phyloP scores from a whole-genome alignment of 2,113 vertebrate genomes.

The Tapirus terrestris region DNA sequence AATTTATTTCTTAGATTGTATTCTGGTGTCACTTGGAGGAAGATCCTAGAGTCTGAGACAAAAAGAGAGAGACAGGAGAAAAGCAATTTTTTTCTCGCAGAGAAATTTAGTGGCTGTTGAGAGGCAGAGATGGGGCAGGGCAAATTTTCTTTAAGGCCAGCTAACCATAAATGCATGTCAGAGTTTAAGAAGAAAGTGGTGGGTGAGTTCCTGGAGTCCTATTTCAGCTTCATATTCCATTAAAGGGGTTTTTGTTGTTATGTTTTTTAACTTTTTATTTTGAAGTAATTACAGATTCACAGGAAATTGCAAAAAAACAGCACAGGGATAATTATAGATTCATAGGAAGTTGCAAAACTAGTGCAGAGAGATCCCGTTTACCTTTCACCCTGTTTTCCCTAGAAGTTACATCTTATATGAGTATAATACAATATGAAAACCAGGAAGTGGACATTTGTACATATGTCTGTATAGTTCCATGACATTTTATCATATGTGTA shows the following conservation, averaged over 20 bases:
- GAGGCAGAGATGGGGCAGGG: not conserved
- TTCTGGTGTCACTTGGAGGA: not conserved
- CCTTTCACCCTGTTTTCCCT: not conserved
- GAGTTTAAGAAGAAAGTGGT: not conserved
- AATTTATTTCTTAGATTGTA: not conserved
- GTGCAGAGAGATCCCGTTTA: not conserved
- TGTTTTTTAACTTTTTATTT: conserved; percentile 20
- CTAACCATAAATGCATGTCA: not conserved
- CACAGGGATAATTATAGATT: not conserved
- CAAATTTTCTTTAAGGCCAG: not conserved
- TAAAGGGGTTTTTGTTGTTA: not conserved
- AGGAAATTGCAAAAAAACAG: conserved; percentile 16
- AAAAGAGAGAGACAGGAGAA: not conserved
- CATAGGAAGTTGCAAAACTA: not conserved
- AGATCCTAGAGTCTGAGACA: conserved; percentile 23
- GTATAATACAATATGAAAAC: not conserved
- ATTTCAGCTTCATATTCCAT: not conserved
- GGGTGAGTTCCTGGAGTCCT: not conserved
- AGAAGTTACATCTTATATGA: not conserved
- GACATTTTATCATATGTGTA: not conserved
- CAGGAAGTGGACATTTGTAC: not conserved
- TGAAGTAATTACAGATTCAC: not conserved
- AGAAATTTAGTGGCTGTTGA: not conserved
- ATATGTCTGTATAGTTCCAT: not conserved
- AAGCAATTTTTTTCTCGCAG: not conserved